Percentiles rank a stretch among this genome's conserved stretches.
Conservation (phyloP, 2,797 vertebrate species). For the Trematocara caparti region DNA sequence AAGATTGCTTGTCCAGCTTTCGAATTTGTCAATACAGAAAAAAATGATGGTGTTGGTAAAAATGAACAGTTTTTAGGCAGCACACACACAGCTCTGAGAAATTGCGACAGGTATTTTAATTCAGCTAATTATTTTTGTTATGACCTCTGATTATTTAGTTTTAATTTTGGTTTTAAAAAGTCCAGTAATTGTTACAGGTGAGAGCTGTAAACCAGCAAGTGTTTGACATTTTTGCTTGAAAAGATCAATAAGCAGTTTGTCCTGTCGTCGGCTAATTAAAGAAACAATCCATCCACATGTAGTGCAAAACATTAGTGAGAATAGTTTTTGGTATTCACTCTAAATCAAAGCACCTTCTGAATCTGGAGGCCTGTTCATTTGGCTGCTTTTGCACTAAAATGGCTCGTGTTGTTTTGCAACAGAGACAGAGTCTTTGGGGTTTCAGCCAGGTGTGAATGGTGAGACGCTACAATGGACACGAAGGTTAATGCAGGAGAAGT, state of each 20-base stretch:
- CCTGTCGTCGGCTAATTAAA: background rate
- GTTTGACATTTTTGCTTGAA: background rate
- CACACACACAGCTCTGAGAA: background rate
- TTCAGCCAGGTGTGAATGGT: constrained; percentile 31
- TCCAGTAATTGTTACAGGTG: background rate
- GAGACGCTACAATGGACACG: constrained; percentile 59
- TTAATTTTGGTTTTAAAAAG: background rate
- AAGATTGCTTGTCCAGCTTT: background rate
- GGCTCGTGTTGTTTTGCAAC: constrained; percentile 19
- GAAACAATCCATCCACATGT: background rate
- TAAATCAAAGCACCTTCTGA: background rate
- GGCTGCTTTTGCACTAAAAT: background rate
- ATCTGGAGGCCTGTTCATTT: background rate
- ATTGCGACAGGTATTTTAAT: background rate
- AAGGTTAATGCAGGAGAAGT: constrained; percentile 70
- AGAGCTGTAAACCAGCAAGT: background rate
- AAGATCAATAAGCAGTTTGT: background rate
- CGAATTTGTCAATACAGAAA: background rate
- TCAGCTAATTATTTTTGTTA: background rate
- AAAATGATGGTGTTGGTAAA: background rate
- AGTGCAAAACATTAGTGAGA: background rate
- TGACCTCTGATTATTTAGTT: background rate
- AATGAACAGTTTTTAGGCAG: background rate
- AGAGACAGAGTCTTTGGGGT: constrained; percentile 57
- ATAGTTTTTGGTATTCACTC: background rate